Evolutionary conservation across 2,888 invertebrate genomes (phyloP), one percentile per base, ranked within the genome.

Genomic region (Rotaria sp.): DNA sequence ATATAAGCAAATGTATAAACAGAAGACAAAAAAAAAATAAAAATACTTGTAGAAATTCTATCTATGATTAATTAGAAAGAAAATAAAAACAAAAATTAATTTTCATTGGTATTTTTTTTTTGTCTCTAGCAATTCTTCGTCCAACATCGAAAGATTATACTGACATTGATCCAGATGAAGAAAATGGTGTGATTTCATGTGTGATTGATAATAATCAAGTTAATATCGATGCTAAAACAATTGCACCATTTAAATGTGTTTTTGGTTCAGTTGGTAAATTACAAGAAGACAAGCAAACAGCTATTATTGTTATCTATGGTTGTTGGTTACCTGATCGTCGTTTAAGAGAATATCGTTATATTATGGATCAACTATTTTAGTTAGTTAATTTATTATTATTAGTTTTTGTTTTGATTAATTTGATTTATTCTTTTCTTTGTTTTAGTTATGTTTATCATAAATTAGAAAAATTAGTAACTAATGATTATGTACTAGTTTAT

Each of bases 401-500:
- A 18, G 13, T 13, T 50, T 18, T 50, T 50, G 3, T 50, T 38
- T 26, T 74, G 3, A 21, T 3, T 11, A 26, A 45, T 26, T 45
- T 15, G 1, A n/a, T 41, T 11, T 24, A 45, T 80, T 80, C n/a
- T n/a, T n/a, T n/a, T n/a, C n/a, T n/a, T 80, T 21, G 15, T 59
- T 30, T 11, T 67, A 80, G 80, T 80, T 80, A 80, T 80, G 10
- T 80, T 80, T 45, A 80, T 45, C 80, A 80, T 80, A 24, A 80
- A 80, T 93, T 99, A 91, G 97, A 98, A 92, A 95, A 95, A 91
- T 97, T 96, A 91, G 99, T 99, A 87, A 96, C 98, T 91, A 96
- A 96, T 92, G 99, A 99, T 91, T 99, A 99, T 92, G 96, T 96
- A 89, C 93, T 99, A 87, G 95, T 99, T 8, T 99, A 99, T 92